Conservation (phyloP, 2,113 vertebrate genomes). For the Channa argus region DNA sequence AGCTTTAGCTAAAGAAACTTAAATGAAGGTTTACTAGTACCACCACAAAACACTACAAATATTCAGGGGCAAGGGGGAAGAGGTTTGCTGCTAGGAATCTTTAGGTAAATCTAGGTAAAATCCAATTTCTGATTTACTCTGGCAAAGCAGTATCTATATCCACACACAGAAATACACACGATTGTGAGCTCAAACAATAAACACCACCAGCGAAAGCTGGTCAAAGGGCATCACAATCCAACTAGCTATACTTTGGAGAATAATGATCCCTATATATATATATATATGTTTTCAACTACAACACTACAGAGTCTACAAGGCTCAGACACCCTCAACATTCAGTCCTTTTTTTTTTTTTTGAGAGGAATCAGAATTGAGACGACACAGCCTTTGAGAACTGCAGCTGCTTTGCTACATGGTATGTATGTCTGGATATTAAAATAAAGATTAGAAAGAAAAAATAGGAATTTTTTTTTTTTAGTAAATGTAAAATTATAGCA, state of each 20-base stretch:
- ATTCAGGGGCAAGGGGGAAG: neutral
- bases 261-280: conserved; percentile 63
- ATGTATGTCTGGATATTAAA: conserved; percentile 62
- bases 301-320: conserved; percentile 69
- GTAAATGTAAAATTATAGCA: conserved; percentile 69
- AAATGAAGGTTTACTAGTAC: conserved; percentile 43
- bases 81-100: conserved; percentile 9
- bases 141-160: conserved; percentile 56
- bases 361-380: conserved; percentile 72
- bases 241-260: conserved; percentile 69
- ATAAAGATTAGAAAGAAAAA: conserved; percentile 43
- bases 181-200: conserved; percentile 60
- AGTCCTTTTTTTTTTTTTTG: conserved; percentile 43
- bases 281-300: conserved; percentile 65
- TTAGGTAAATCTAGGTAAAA: conserved; percentile 49
- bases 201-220: conserved; percentile 50
- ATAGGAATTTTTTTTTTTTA: conserved; percentile 1
- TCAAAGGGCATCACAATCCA: conserved; percentile 64
- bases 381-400: conserved; percentile 76
- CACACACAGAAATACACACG: conserved; percentile 67
- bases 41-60: conserved; percentile 53
- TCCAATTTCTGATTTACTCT: conserved; percentile 58
- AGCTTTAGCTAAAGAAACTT: conserved; percentile 35
- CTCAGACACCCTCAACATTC: conserved; percentile 62
- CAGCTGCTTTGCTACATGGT: conserved; percentile 75